Percentiles rank a stretch among this genome's conserved stretches.
Evolutionary conservation across 2,113 vertebrate genomes (phyloP).

Genomic region (Lepus timidus): DNA sequence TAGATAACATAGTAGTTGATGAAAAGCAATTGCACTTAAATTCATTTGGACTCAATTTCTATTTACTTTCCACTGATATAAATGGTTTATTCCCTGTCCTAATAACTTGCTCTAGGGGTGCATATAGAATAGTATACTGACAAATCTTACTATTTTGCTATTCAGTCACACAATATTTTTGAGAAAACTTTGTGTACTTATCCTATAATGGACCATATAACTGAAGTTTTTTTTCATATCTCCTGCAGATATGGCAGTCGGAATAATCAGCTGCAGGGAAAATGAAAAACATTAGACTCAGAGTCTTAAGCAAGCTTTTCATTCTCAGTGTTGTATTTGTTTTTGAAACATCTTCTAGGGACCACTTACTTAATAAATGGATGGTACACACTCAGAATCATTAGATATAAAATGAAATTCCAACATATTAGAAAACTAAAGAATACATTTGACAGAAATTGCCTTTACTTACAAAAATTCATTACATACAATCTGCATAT

Average conservation of each 20-base stretch:
- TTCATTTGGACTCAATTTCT: slow-evolving; percentile 71
- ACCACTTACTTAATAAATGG: slow-evolving; percentile 76
- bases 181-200: slow-evolving; percentile 69
- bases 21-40: slow-evolving; percentile 62
- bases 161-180: slow-evolving; percentile 49
- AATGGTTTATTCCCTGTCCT: slow-evolving; percentile 66
- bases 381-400: slow-evolving; percentile 80
- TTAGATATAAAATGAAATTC: slow-evolving; percentile 81
- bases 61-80: slow-evolving; percentile 67
- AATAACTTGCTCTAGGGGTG: slow-evolving; percentile 45
- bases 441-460: slow-evolving; percentile 86
- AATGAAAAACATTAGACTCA: slow-evolving; percentile 62
- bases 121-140: slow-evolving; percentile 57
- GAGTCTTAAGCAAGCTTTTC: slow-evolving; percentile 72
- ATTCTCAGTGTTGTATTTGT: slow-evolving; percentile 72
- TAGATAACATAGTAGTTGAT: slow-evolving; percentile 60
- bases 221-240: slow-evolving; percentile 60
- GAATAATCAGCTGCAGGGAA: slow-evolving; percentile 43
- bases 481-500: slow-evolving; percentile 90
- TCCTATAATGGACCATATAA: slow-evolving; percentile 41
- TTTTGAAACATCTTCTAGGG: slow-evolving; percentile 79
- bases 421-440: slow-evolving; percentile 85
- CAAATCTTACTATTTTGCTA: slow-evolving; percentile 59
- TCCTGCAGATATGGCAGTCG: slow-evolving; percentile 27
- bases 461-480: slow-evolving; percentile 88